A percentile compares a stretch with the other conserved stretches of the same genome.
These are phyloP conservation scores for Amiota mariae DNA, from an alignment of 2,888 invertebrate species.

Conservation along the genomic window DNA sequence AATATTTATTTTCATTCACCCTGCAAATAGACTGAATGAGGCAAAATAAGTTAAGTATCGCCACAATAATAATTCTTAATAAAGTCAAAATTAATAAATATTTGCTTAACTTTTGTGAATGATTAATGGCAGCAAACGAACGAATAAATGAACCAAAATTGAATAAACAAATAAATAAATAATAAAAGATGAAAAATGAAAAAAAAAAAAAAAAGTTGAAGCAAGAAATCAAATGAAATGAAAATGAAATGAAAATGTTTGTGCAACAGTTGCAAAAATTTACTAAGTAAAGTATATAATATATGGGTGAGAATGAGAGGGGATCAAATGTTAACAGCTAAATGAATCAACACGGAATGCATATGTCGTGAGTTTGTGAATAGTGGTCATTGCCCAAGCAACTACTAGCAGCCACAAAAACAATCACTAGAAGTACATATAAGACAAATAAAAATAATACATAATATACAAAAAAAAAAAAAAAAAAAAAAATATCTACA, in stretches of 20 bases:
- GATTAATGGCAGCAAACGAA: constrained; percentile 5
- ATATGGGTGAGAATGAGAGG: background rate
- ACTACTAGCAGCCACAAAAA: no score
- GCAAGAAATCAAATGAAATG: background rate
- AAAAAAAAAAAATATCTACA: background rate
- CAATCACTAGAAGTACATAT: background rate
- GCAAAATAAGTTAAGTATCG: background rate
- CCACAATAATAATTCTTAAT: background rate
- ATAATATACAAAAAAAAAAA: background rate
- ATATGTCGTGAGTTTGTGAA: background rate
- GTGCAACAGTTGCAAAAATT: constrained; percentile 13
- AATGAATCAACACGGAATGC: background rate
- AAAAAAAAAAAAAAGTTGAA: background rate
- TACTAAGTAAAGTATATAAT: background rate
- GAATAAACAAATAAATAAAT: constrained; percentile 10
- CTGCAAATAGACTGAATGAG: constrained; percentile 9
- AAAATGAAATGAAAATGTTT: constrained; percentile 11
- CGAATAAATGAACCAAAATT: background rate
- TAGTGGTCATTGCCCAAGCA: background rate
- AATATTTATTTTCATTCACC: background rate
- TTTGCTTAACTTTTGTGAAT: constrained; percentile 19
- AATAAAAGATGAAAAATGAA: background rate
- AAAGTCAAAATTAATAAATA: constrained; percentile 21
- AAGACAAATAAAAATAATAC: background rate
- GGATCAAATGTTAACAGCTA: constrained; percentile 6